Conservation (phyloP, 1,140 invertebrate species). For the Drosophila insularis region DNA sequence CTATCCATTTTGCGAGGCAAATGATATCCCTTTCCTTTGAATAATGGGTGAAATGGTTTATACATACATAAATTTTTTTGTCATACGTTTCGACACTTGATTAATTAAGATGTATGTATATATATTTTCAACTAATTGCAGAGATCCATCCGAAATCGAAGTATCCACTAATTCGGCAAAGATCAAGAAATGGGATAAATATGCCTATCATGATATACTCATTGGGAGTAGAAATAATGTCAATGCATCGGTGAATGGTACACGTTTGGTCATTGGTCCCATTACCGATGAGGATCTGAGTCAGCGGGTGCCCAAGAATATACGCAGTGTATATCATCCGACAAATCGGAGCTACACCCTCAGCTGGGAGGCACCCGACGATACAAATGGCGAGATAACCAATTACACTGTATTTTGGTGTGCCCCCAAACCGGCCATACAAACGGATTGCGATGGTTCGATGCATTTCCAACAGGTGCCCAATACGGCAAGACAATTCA, state of each 20-base stretch:
- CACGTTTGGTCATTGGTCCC: slow-evolving; percentile 52
- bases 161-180: slow-evolving; percentile 53
- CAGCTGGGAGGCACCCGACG: slow-evolving; percentile 66
- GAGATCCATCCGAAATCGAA: slow-evolving; percentile 40
- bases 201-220: slow-evolving; percentile 49
- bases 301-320: slow-evolving; percentile 49
- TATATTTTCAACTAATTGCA: not conserved
- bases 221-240: slow-evolving; percentile 65
- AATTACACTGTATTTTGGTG: slow-evolving; percentile 79
- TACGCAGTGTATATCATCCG: slow-evolving; percentile 66
- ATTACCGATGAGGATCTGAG: slow-evolving; percentile 43
- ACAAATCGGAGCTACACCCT: slow-evolving; percentile 65
- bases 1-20: too few relatives aligned
- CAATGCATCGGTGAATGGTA: slow-evolving; percentile 55
- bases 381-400: slow-evolving; percentile 25
- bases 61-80: too few relatives aligned
- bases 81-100: not conserved
- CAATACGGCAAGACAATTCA: slow-evolving; percentile 40
- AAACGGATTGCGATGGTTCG: slow-evolving; percentile 64
- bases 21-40: too few relatives aligned
- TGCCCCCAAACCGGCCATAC: slow-evolving; percentile 47
- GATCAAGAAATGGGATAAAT: slow-evolving; percentile 55
- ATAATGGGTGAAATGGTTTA: too few relatives aligned
- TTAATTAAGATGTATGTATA: not conserved
- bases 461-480: slow-evolving; percentile 62